Conservation (phyloP, 2,888 invertebrate genomes). For the Amiota mariae region DNA sequence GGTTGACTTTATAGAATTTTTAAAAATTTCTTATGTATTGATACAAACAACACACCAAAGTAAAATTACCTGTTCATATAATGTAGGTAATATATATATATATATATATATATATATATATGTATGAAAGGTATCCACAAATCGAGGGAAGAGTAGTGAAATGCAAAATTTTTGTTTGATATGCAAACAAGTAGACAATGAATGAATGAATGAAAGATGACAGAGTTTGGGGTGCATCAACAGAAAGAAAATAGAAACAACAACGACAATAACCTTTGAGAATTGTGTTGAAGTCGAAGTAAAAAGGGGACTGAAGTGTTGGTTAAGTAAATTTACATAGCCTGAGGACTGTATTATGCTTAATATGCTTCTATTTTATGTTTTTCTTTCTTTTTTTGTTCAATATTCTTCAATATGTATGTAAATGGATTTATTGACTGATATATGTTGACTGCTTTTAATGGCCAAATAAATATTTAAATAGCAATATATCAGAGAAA, state of each 20-base stretch:
- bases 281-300: not conserved
- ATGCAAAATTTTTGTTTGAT: constrained; percentile 18
- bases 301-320: not conserved
- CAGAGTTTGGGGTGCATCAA: not conserved
- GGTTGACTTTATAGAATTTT: no score
- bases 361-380: no score
- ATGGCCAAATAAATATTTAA: constrained; percentile 49
- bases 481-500: not conserved
- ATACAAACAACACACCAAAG: no score
- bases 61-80: no score
- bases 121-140: no score
- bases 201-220: not conserved
- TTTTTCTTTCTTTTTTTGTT: no score
- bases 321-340: constrained; percentile 12
- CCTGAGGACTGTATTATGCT: constrained; percentile 2
- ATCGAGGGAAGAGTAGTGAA: not conserved
- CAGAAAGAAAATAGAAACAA: constrained; percentile 3
- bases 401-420: constrained; percentile 7
- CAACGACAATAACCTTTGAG: constrained; percentile 6
- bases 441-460: constrained; percentile 43
- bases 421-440: constrained; percentile 30
- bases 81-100: no score
- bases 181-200: constrained; percentile 17
- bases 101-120: no score
- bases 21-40: no score